phyloP scores from a whole-genome alignment of 2,888 invertebrate species.

The Marasmarcha lunaedactyla region DNA sequence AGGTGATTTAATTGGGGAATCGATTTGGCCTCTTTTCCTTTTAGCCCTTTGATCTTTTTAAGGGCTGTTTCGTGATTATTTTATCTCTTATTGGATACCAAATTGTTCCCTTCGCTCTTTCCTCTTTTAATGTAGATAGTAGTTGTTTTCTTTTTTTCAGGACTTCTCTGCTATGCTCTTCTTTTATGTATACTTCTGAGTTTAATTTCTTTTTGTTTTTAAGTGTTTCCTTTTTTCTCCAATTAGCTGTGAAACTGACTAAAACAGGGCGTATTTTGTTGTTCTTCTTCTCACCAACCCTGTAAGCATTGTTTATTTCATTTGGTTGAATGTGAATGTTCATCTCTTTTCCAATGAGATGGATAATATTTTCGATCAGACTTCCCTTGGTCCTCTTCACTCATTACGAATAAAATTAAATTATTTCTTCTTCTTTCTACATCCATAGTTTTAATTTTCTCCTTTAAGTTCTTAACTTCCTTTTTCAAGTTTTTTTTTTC shows the following conservation, averaged over 20 bases:
- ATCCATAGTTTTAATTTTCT: constrained; percentile 6
- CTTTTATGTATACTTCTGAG: constrained; percentile 1
- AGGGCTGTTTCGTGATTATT: constrained; percentile 3
- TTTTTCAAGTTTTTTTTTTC: neutral
- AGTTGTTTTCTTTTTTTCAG: neutral
- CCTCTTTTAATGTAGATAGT: neutral
- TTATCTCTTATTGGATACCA: neutral
- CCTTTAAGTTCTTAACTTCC: constrained; percentile 9
- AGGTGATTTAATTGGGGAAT: neutral
- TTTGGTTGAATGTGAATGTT: neutral
- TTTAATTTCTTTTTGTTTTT: constrained; percentile 4
- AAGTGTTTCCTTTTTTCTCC: constrained; percentile 5
- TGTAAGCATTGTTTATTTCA: neutral
- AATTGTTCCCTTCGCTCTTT: constrained; percentile 1
- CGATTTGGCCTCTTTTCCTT: constrained; percentile 5
- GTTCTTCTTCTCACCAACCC: neutral
- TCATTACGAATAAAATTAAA: neutral
- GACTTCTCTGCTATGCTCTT: neutral
- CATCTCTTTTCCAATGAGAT: neutral
- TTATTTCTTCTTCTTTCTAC: constrained; percentile 7
- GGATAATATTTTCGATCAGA: neutral
- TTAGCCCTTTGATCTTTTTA: constrained; percentile 5
- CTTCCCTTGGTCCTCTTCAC: neutral
- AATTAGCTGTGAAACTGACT: constrained; percentile 6
- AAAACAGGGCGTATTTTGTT: constrained; percentile 3